phyloP scores from a whole-genome alignment of 1,140 invertebrate genomes.

The Drosophila orosa region DNA sequence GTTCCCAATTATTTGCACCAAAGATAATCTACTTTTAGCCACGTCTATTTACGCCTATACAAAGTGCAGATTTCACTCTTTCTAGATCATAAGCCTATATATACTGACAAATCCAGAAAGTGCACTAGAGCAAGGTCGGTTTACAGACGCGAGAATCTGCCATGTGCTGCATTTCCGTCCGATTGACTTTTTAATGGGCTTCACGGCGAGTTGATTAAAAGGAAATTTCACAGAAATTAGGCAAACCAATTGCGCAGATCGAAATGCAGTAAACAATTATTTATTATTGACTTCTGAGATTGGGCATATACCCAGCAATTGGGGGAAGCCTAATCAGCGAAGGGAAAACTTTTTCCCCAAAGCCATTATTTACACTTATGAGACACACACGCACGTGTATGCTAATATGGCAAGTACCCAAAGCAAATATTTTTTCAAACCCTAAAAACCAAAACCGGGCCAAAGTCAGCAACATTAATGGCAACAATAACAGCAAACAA shows the following conservation, averaged over 20 bases:
- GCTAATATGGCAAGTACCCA: constrained; percentile 45
- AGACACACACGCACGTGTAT: constrained; percentile 8
- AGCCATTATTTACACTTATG: constrained; percentile 35
- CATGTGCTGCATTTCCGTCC: constrained; percentile 44
- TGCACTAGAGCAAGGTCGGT: constrained; percentile 34
- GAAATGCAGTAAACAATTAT: constrained; percentile 23
- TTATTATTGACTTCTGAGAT: constrained; percentile 11
- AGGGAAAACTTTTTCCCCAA: constrained; percentile 14
- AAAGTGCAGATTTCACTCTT: constrained; percentile 22
- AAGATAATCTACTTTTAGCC: constrained; percentile 20
- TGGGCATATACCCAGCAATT: constrained; percentile 8
- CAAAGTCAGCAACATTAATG: constrained; percentile 70
- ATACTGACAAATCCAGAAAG: constrained; percentile 6
- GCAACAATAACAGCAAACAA: constrained; percentile 34
- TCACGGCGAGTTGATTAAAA: constrained; percentile 52
- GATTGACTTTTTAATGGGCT: constrained; percentile 73
- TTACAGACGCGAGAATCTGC: constrained; percentile 15
- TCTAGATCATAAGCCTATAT: not conserved
- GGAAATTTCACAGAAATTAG: constrained; percentile 59
- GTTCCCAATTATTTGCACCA: not conserved
- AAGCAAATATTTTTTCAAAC: constrained; percentile 47
- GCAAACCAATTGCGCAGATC: constrained; percentile 47
- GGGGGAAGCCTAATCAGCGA: constrained; percentile 16
- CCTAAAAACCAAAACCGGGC: constrained; percentile 36
- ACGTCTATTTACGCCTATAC: not conserved